phyloP scores from a whole-genome alignment of 2,797 vertebrate genomes.

The Brotula barbata region DNA sequence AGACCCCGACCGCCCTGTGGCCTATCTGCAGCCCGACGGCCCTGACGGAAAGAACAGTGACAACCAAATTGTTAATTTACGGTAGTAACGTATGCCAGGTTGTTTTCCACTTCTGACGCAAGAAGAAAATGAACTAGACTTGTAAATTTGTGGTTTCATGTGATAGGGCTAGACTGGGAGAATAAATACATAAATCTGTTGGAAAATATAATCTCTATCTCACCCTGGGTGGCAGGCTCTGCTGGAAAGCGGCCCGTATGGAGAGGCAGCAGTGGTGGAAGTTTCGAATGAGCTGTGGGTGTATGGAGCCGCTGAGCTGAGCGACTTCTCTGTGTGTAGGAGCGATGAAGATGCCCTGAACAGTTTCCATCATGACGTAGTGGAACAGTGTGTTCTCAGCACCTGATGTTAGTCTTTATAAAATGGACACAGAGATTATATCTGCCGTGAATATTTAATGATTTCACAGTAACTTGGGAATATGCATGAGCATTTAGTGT shows the following conservation, averaged over 20 bases:
- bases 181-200: too few relatives aligned
- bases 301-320: slow-evolving; percentile 87
- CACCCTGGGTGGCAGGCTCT: slow-evolving; percentile 84
- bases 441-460: too few relatives aligned
- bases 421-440: not conserved
- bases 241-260: slow-evolving; percentile 88
- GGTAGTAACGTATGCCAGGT: not conserved
- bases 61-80: not conserved
- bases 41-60: slow-evolving; percentile 47
- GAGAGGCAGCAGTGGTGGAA: slow-evolving; percentile 96
- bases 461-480: too few relatives aligned
- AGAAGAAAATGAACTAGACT: too few relatives aligned
- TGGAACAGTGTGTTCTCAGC: slow-evolving; percentile 96
- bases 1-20: slow-evolving; percentile 71
- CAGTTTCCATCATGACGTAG: slow-evolving; percentile 89
- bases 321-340: slow-evolving; percentile 89
- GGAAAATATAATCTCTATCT: slow-evolving; percentile 5
- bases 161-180: too few relatives aligned
- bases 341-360: slow-evolving; percentile 94
- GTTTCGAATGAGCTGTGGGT: slow-evolving; percentile 91
- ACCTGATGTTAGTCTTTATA: slow-evolving; percentile 86
- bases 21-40: slow-evolving; percentile 62
- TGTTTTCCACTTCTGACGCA: too few relatives aligned
- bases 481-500: too few relatives aligned
- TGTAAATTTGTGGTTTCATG: too few relatives aligned